Evolutionary conservation across 2,797 vertebrate species (phyloP).

Genomic region (Tarsius wallacei): DNA sequence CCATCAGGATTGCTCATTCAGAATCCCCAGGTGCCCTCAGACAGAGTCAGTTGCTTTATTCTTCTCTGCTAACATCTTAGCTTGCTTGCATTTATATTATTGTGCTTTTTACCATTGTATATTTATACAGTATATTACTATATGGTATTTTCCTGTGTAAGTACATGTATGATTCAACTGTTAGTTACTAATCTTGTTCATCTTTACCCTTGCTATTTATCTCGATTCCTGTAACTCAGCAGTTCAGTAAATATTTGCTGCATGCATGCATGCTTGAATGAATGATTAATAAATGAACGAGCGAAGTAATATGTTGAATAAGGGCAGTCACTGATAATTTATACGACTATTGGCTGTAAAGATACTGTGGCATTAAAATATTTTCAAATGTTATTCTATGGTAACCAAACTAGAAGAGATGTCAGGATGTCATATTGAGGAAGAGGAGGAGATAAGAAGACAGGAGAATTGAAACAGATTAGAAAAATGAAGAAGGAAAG

Average conservation of each 20-base stretch:
- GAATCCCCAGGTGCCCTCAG: not conserved
- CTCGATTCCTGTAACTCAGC: not conserved
- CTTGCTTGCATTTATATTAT: not conserved
- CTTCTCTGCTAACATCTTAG: constrained; percentile 19
- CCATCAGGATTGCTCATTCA: not conserved
- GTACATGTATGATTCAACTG: not conserved
- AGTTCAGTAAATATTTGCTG: not conserved
- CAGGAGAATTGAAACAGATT: not conserved
- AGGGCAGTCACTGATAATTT: not conserved
- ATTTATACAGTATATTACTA: not conserved
- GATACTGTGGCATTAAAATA: constrained; percentile 18
- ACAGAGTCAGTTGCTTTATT: constrained; percentile 32
- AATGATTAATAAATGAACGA: not conserved
- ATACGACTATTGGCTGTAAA: not conserved
- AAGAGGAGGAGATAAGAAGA: not conserved
- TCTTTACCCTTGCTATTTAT: not conserved
- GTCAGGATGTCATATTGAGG: not conserved
- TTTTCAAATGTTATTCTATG: constrained; percentile 4
- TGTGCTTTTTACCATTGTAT: not conserved
- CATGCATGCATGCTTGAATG: not conserved
- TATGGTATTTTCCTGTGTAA: not conserved
- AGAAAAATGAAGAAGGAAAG: not conserved
- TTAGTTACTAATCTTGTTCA: not conserved
- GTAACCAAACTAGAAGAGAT: not conserved
- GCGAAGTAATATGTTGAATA: not conserved